Base-by-base conservation (phyloP, 1,140 invertebrate species). In the Coptotermes formosanus region DNA sequence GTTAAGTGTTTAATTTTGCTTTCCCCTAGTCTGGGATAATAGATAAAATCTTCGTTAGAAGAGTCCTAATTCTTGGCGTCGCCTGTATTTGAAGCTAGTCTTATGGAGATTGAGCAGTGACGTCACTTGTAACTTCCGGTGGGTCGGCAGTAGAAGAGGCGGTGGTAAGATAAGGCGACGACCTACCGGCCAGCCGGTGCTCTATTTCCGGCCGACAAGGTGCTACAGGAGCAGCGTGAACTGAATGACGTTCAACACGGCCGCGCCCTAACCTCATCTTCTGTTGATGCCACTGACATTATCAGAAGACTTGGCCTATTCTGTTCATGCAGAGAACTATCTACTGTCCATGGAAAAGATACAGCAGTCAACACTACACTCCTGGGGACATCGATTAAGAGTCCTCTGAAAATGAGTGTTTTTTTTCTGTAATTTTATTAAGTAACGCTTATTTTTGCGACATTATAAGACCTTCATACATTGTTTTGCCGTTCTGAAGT, bases 41-140 rank as follows among this genome's bases (percentile, higher is more conserved):
- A 55, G 14, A 48, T 55, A 19, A 55, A 55, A 21, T 16, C 19
- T 19, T 55, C 3, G 52, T 16, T 4, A 21, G 52, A 0, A 19
- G 52, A 55, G 52, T 16, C 64, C 9, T 30, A 75, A 75, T 30
- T 75, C 64, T 75, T 75, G 64, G 25, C 16, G n/a, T 75, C n/a
- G n/a, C 2, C 64, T 75, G 64, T 75, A 75, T 75, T 30, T 75
- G 25, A 0, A 6, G 25, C 52, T 55, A 55, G 52, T 25, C 25
- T 75, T 75, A 30, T 75, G 64, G n/a, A 75, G 64, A 75, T 16
- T 75, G 64, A 75, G 64, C n/a, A 75, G 64, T 75, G 64, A 75
- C 64, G 64, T 75, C 64, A 75, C 64, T 75, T 75, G 64, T 75
- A 30, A 75, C 64, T 75, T 75, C 64, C n/a, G 59, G 64, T 75